Base-by-base conservation (phyloP, 2,797 vertebrate genomes). In the Ibycter americanus region DNA sequence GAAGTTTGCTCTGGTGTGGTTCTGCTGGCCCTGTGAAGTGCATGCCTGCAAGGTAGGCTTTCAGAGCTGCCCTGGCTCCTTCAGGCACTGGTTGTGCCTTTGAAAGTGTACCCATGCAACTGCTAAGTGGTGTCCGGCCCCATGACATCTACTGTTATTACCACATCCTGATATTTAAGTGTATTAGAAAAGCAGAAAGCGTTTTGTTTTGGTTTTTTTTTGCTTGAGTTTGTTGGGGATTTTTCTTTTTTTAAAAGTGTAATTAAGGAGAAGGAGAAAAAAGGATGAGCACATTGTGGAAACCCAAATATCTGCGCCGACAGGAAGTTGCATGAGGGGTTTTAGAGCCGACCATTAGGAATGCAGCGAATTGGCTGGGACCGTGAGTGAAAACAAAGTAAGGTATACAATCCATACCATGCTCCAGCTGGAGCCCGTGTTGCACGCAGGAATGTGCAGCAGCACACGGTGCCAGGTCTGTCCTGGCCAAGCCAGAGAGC, bases 261-360 rank as follows among this genome's bases (percentile, higher is more conserved):
- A 78, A 91, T 93, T 95, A 67, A 94, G 87, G 88, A 87, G 80
- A 84, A 90, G 49, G 66, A 88, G 34, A 65, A 54, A 73, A 83
- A 93, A 91, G 42, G 71, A 89, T 84, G 61, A 89, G 59, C 6
- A 1, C 3, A 3, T 40, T 36, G 36, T 91, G 80, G 82, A 91
- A 96, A 73, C 17, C 32, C 82, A 79, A 73, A 83, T 95, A 90
- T 52, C 81, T 95, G 79, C 7, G 4, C 71, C 7, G 44, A 83
- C 90, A 97, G 98, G 96, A 97, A 97, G 86, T 46, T 85, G 61
- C 85, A 77, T 84, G 86, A 91, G 76, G 40, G 46, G 65, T 81
- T 95, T 95, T 56, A 74, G 65, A 90, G 73, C 77, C n/a, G 25
- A 61, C 78, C 68, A 67, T 90, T 87, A 82, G 63, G 94, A 95